Evolutionary conservation across 2,113 vertebrate genomes (phyloP), one percentile per base, ranked within the genome.

Genomic region (Typhlomys cinereus): DNA sequence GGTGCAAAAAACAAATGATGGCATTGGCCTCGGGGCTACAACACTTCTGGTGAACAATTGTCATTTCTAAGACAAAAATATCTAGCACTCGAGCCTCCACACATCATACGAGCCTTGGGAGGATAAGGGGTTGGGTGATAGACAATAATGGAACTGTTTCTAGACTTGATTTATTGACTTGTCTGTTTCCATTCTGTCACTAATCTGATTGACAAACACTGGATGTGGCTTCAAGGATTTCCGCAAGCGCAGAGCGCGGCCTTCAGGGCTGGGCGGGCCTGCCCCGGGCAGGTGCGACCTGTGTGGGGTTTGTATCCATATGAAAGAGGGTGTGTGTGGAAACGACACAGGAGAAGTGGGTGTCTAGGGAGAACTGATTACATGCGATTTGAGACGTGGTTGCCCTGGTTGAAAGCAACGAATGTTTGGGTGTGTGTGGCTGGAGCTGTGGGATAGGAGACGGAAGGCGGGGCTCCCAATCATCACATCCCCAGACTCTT

Each of bases 161-260:
- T 73, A 70, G 82, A 92, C 89, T 96, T 94, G 95, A 96, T 96
- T 95, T 94, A 96, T 96, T 96, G 92, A 94, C 94, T 89, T 89
- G 95, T 95, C 96, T 92, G 93, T 94, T 95, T 95, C 89, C 81
- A 88, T 94, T 93, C 83, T 95, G 92, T 96, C 94, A 91, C 50
- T 81, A 41, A 92, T 54, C 82, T 88, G 93, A 96, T 84, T 95
- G 96, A 96, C 95, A 96, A 94, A 70, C 39, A 64, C 13, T 4
- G 79, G 70, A 69, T 78, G 66, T 61, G 83, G 91, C 90, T 90
- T 31, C 36, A 80, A 80, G 66, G 83, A 89, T 91, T 89, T 89
- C 74, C 70, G 46, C n/a, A 4, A 69, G 83, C 18, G 39, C 27
- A 3, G 18, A 52, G 69, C 36, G n/a, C 54, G 18, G 25, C 44